Base-by-base conservation (phyloP, 2,888 invertebrate genomes). In the Ochlodes sylvanus region DNA sequence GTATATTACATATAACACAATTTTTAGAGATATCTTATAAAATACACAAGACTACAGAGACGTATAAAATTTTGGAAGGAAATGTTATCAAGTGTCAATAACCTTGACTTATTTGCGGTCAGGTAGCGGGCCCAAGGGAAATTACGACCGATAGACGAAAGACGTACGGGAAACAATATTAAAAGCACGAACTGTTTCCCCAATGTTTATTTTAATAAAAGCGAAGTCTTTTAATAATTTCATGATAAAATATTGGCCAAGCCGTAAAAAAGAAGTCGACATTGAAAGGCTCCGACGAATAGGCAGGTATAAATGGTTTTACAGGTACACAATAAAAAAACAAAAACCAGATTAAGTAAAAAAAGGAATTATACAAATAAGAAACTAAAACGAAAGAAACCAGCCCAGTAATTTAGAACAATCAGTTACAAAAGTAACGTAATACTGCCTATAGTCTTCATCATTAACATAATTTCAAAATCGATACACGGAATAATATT, bases 71-170 rank as follows among this genome's bases (percentile, higher is more conserved):
- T 19, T 67, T 47, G 55, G 10, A 52, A 42, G 55, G 55, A 56
- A 67, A 55, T 62, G 61, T 55, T 62, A 56, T 67, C 61, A 67
- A 67, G 61, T 62, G 61, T 80, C 81, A 78, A 80, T 77, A 76
- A 69, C 72, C 75, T 77, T 75, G 75, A 79, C 73, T 80, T 77
- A 71, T 87, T 87, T 85, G 84, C 77, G 86, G 84, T 82, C 85
- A 80, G 80, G 78, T 75, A 76, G 77, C 70, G 65, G 57, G 72
- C 89, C 82, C 89, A 70, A 72, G 89, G 88, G 88, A 88, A 89
- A 90, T 89, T 86, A 85, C 77, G 79, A 74, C 74, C 76, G 77
- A 82, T 80, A 78, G 77, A 80, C 79, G 77, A 80, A 84, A 77
- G 69, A 73, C 80, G 77, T 76, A 74, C 69, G 74, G 71, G 79